Conservation (phyloP, 1,140 invertebrate genomes). For the Protaetia brevitarsis region DNA sequence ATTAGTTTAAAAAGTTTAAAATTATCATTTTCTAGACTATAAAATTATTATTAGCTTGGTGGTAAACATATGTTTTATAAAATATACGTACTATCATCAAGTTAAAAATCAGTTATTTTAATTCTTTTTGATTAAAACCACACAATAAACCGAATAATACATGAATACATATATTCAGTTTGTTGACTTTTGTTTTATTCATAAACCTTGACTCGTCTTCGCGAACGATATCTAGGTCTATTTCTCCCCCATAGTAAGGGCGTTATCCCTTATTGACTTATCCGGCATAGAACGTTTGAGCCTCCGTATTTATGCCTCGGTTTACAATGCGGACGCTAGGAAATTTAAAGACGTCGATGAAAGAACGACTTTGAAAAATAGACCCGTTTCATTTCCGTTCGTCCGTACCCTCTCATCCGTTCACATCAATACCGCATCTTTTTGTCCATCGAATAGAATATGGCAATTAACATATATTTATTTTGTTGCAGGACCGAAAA, state of each 20-base stretch:
- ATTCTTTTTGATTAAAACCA: too few relatives aligned
- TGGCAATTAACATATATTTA: conserved; percentile 28
- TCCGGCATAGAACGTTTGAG: conserved; percentile 41
- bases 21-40: too few relatives aligned
- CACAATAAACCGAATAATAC: too few relatives aligned
- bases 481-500: background rate
- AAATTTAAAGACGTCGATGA: conserved; percentile 35
- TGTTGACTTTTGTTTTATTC: conserved; percentile 47
- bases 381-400: conserved; percentile 32
- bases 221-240: conserved; percentile 29
- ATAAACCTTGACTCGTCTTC: conserved; percentile 37
- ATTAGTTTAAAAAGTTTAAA: too few relatives aligned
- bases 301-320: conserved; percentile 40
- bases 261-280: conserved; percentile 46
- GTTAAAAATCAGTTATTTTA: too few relatives aligned
- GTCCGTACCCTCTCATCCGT: conserved; percentile 8
- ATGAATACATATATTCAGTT: conserved; percentile 23
- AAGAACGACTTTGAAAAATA: conserved; percentile 31
- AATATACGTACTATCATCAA: too few relatives aligned
- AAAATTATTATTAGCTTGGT: too few relatives aligned
- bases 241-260: conserved; percentile 37
- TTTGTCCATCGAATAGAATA: conserved; percentile 12
- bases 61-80: too few relatives aligned
- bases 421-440: conserved; percentile 26
- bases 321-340: conserved; percentile 33